Evolutionary conservation across 1,140 invertebrate genomes (phyloP).

Genomic region (Epicauta chinensis): DNA sequence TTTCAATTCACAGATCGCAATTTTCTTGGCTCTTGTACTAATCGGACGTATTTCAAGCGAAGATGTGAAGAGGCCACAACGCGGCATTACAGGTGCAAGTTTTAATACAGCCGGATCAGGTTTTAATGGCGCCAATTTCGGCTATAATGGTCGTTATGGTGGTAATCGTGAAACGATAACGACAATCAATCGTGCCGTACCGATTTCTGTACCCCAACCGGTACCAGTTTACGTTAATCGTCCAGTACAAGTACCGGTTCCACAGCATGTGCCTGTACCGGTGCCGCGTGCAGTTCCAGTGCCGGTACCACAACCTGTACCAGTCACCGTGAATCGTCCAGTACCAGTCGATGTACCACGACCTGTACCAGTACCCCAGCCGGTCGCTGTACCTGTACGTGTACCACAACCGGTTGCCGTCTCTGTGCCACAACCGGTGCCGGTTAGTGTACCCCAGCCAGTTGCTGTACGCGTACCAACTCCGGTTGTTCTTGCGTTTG

Average conservation of each 20-base stretch:
- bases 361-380: slow-evolving; percentile 16
- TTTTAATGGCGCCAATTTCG: not conserved
- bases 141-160: slow-evolving; percentile 6
- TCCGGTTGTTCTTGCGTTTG: slow-evolving; percentile 21
- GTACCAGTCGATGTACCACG: slow-evolving; percentile 27
- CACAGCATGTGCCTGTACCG: slow-evolving; percentile 33
- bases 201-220: slow-evolving; percentile 25
- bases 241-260: slow-evolving; percentile 28
- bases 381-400: slow-evolving; percentile 19
- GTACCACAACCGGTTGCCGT: slow-evolving; percentile 32
- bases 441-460: slow-evolving; percentile 23
- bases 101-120: not conserved
- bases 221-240: slow-evolving; percentile 18
- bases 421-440: slow-evolving; percentile 29
- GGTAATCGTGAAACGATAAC: not conserved
- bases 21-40: not conserved
- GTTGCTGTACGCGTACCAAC: slow-evolving; percentile 20
- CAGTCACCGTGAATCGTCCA: slow-evolving; percentile 15
- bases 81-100: not conserved
- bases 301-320: slow-evolving; percentile 9
- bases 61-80: not conserved
- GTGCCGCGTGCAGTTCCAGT: slow-evolving; percentile 36
- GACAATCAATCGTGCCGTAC: slow-evolving; percentile 42
- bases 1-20: not conserved
- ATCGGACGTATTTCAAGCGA: not conserved